Conservation (phyloP, 2,113 vertebrate species). For the Daboia siamensis region DNA sequence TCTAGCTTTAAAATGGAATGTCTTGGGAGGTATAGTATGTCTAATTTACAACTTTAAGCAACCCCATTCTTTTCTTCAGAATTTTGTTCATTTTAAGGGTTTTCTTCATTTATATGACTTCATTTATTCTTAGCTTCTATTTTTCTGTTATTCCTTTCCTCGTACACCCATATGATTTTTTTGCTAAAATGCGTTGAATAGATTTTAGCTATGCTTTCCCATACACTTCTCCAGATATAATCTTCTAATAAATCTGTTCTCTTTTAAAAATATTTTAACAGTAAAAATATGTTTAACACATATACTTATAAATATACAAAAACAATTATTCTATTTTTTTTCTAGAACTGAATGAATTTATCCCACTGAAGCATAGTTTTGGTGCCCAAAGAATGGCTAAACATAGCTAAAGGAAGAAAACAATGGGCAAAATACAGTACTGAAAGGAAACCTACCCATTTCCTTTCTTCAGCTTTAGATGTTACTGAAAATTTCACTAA, state of each 20-base stretch:
- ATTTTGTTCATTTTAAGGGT: not conserved
- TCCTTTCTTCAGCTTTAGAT: not conserved
- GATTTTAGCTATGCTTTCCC: not conserved
- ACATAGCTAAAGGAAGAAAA: not conserved
- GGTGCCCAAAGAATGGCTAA: not conserved
- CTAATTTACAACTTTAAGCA: slow-evolving; percentile 45
- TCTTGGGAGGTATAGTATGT: slow-evolving; percentile 24
- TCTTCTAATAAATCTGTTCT: not conserved
- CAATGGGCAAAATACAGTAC: not conserved
- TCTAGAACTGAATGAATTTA: not conserved
- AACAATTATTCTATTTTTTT: not conserved
- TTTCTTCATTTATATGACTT: not conserved
- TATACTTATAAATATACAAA: not conserved
- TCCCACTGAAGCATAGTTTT: not conserved
- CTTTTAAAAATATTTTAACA: not conserved
- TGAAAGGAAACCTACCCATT: not conserved
- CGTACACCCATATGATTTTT: not conserved
- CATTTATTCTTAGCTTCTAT: not conserved
- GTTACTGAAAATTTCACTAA: not conserved
- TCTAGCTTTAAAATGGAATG: slow-evolving; percentile 30
- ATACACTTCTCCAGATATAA: not conserved
- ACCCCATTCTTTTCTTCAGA: slow-evolving; percentile 26
- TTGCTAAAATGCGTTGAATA: not conserved
- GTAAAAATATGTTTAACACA: not conserved
- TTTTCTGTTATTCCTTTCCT: not conserved